Percentiles rank a stretch among this genome's conserved stretches.
These are phyloP conservation scores for Chrysolophus pictus DNA, from an alignment of 2,797 vertebrate species.

Conservation along the genomic window DNA sequence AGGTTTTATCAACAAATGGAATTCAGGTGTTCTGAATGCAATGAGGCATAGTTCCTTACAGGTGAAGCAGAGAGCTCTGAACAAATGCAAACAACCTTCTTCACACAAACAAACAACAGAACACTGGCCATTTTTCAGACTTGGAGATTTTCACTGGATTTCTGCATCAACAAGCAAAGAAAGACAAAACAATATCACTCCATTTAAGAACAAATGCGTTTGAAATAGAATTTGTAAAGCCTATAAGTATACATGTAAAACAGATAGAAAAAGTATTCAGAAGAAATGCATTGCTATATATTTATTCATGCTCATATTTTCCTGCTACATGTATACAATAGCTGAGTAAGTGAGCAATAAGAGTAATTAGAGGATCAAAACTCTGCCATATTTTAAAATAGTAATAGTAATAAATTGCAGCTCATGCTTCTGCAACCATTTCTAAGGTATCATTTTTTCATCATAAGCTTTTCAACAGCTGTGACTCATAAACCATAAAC, in stretches of 20 bases:
- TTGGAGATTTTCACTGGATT: background rate
- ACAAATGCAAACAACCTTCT: background rate
- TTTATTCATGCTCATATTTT: background rate
- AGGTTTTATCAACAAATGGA: background rate
- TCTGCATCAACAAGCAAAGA: background rate
- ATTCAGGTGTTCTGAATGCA: background rate
- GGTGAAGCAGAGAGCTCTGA: background rate
- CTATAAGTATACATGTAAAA: background rate
- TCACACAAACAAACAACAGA: background rate
- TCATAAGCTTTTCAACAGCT: constrained; percentile 1
- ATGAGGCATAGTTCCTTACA: background rate
- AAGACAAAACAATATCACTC: background rate
- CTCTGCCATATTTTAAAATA: background rate
- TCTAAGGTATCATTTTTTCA: background rate
- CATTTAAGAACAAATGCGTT: background rate
- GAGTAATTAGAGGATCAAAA: background rate
- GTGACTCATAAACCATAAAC: background rate
- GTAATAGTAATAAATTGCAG: background rate
- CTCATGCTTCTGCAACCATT: background rate
- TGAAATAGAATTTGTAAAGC: background rate
- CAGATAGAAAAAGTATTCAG: background rate
- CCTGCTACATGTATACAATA: background rate
- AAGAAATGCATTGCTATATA: background rate
- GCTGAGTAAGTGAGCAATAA: background rate
- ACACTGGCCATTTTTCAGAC: background rate